These are phyloP conservation scores for Hypanus sabinus DNA, from an alignment of 2,113 vertebrate genomes.

Conservation along the genomic window DNA sequence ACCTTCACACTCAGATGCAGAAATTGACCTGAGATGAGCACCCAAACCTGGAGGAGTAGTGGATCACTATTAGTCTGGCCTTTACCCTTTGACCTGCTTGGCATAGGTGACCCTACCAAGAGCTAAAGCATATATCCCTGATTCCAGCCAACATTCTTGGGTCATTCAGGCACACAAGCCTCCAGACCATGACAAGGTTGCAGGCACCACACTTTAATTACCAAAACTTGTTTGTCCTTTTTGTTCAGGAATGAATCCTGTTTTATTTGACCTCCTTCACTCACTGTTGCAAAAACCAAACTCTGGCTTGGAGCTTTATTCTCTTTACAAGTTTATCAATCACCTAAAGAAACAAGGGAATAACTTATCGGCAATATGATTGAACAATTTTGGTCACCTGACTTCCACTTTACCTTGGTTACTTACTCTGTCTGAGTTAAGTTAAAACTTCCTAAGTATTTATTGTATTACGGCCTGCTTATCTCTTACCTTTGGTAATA, in stretches of 20 bases:
- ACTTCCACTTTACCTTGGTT: neutral
- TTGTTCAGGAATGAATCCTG: neutral
- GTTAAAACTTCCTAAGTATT: neutral
- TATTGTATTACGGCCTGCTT: neutral
- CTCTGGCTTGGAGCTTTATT: neutral
- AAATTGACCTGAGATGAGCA: too few relatives aligned
- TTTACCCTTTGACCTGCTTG: too few relatives aligned
- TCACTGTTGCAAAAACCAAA: neutral
- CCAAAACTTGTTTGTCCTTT: neutral
- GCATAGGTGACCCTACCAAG: too few relatives aligned
- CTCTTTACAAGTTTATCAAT: neutral
- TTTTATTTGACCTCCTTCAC: neutral
- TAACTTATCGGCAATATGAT: neutral
- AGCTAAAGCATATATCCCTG: too few relatives aligned
- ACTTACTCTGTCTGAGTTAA: neutral
- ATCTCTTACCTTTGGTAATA: neutral
- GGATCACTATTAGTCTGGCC: too few relatives aligned
- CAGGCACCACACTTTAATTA: neutral
- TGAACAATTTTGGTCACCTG: neutral
- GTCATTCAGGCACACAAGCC: too few relatives aligned
- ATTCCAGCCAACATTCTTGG: too few relatives aligned
- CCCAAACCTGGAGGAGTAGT: too few relatives aligned
- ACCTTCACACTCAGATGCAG: too few relatives aligned
- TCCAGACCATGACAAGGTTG: too few relatives aligned
- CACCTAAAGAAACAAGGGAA: neutral